phyloP scores from a whole-genome alignment of 2,113 vertebrate species.

The Heterocephalus glaber region DNA sequence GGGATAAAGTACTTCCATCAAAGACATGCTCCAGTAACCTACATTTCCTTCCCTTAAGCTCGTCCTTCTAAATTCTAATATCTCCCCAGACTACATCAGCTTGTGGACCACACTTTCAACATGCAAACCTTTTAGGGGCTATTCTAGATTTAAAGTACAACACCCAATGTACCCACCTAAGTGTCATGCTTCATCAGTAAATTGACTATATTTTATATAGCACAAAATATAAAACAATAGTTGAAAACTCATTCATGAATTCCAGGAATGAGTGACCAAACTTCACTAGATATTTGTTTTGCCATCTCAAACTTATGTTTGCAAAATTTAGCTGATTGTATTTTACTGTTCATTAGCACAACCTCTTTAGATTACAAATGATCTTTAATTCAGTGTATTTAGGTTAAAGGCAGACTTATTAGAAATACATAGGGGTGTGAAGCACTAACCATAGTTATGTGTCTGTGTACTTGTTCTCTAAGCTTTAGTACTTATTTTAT shows the following conservation, averaged over 20 bases:
- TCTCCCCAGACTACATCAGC: no score
- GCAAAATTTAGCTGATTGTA: neutral
- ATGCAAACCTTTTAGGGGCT: no score
- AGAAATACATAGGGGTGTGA: neutral
- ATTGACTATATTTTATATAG: neutral
- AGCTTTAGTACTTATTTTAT: neutral
- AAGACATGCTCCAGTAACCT: no score
- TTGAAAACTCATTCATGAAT: neutral
- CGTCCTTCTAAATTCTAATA: no score
- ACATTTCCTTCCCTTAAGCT: no score
- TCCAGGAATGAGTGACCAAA: neutral
- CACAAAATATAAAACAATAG: neutral
- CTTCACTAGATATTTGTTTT: neutral
- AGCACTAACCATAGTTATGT: neutral
- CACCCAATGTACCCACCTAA: neutral
- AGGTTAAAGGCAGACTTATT: neutral
- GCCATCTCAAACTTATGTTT: no score
- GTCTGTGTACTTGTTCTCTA: neutral
- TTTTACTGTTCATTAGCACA: neutral
- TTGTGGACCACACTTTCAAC: no score
- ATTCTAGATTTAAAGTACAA: no score
- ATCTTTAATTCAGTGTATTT: neutral
- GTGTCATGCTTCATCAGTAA: no score
- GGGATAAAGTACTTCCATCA: no score
- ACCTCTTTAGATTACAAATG: neutral